Conservation (phyloP, 2,113 vertebrate species). For the Ageneiosus marmoratus region DNA sequence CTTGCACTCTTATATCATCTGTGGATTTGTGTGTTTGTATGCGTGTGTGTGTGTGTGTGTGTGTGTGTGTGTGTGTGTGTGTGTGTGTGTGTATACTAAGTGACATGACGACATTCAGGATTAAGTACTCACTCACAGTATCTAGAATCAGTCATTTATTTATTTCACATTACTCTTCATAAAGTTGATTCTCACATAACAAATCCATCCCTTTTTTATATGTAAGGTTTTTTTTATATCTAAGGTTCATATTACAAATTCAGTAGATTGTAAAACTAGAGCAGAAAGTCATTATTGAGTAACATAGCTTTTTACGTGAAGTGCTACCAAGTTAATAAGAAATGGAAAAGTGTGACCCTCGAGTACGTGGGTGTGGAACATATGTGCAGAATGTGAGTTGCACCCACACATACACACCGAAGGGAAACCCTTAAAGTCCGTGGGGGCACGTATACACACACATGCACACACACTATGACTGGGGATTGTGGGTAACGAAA, state of each 20-base stretch:
- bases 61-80: constrained; percentile 22
- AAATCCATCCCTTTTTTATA: neutral
- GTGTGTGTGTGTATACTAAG: constrained; percentile 6
- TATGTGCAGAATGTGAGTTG: constrained; percentile 49
- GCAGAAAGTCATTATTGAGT: constrained; percentile 42
- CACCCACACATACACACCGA: constrained; percentile 55
- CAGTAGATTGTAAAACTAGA: constrained; percentile 21
- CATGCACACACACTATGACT: constrained; percentile 51
- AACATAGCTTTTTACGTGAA: constrained; percentile 29
- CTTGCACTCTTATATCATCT: constrained; percentile 41
- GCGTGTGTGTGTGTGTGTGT: constrained; percentile 26
- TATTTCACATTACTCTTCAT: neutral
- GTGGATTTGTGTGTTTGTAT: too few relatives aligned
- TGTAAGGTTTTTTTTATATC: neutral
- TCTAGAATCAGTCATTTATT: neutral
- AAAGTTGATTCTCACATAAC: neutral
- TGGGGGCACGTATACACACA: constrained; percentile 44
- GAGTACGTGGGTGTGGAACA: constrained; percentile 45
- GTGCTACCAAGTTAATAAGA: constrained; percentile 36
- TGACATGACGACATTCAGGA: constrained; percentile 1
- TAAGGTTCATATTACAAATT: neutral
- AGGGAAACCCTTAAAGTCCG: constrained; percentile 64
- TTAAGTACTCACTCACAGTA: neutral
- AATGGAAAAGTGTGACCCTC: constrained; percentile 55
- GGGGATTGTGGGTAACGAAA: constrained; percentile 66